Evolutionary conservation across 2,888 invertebrate species (phyloP), one percentile per base, ranked within the genome.

Genomic region (Lochmaea capreae): DNA sequence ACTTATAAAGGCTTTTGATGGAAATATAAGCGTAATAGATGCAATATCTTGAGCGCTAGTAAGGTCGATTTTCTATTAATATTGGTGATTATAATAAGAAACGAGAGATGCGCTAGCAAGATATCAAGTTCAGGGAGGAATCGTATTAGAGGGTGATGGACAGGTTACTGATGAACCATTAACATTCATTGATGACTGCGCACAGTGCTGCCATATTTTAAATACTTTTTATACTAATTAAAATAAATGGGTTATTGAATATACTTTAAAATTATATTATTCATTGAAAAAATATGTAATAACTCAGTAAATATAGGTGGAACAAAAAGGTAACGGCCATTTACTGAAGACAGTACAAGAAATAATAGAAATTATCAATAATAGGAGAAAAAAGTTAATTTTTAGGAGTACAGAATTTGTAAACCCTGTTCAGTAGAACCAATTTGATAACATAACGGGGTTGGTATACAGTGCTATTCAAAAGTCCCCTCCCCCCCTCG

Each of bases 31-130:
- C 52, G 52, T 52, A 52, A 52, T 8, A 52, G 52, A 52, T 52
- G 8, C n/a, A 52, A 52, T 52, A 52, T 52, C 52, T n/a, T 52
- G 11, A 49, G 49, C 10, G 49, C 49, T 49, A 49, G 3, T 49
- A 52, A 52, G 52, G 52, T 52, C 52, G 52, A 52, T 52, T 52
- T 52, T 52, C 52, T 52, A 52, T 52, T 52, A 52, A 52, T 52
- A 52, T 52, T n/a, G 52, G n/a, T 52, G n/a, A n/a, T 52, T 52
- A 52, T 52, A 52, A 52, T 52, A 52, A 52, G 52, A 52, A 52
- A 52, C 52, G 52, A 52, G n/a, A 52, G 52, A 52, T 52, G 52
- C n/a, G 52, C 52, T 52, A 52, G n/a, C 52, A 52, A 52, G 52
- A 52, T 52, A 52, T 52, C 52, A 52, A 52, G 14, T 52, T 52